A percentile compares a stretch with the other conserved stretches of the same genome.
These are phyloP conservation scores for Gavia stellata DNA, from an alignment of 2,113 vertebrate genomes.

Conservation along the genomic window DNA sequence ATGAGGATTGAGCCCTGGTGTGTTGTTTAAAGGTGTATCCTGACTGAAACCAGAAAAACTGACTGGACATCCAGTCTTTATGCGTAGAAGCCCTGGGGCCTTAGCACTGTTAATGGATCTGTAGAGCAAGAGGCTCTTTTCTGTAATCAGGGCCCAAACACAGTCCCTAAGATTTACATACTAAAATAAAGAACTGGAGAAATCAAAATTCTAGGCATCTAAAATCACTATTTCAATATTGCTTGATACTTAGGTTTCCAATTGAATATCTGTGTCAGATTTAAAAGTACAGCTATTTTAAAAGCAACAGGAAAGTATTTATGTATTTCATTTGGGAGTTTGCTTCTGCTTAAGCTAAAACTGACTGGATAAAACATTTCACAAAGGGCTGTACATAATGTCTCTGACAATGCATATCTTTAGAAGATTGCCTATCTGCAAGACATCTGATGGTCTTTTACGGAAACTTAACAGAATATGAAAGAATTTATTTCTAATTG, in stretches of 20 bases:
- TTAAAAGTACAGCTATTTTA: background rate
- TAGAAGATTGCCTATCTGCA: background rate
- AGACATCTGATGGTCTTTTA: background rate
- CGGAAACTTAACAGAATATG: background rate
- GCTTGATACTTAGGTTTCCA: background rate
- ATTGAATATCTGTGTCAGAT: background rate
- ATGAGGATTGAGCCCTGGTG: background rate
- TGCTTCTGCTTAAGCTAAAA: background rate
- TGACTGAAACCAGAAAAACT: background rate
- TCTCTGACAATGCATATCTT: background rate
- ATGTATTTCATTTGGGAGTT: background rate
- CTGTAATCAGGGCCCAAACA: background rate
- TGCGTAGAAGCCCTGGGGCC: background rate
- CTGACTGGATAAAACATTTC: background rate
- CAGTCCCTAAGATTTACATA: background rate
- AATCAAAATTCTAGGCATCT: background rate
- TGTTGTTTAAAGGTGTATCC: background rate
- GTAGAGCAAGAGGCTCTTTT: background rate
- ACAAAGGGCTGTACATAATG: background rate
- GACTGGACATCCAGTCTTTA: background rate
- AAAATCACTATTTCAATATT: background rate
- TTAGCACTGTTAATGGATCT: background rate
- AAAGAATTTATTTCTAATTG: background rate
- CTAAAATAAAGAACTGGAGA: background rate
- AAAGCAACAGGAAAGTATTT: background rate